These are phyloP conservation scores for Chrysolina haemoptera DNA, from an alignment of 2,888 invertebrate genomes.

Conservation along the genomic window DNA sequence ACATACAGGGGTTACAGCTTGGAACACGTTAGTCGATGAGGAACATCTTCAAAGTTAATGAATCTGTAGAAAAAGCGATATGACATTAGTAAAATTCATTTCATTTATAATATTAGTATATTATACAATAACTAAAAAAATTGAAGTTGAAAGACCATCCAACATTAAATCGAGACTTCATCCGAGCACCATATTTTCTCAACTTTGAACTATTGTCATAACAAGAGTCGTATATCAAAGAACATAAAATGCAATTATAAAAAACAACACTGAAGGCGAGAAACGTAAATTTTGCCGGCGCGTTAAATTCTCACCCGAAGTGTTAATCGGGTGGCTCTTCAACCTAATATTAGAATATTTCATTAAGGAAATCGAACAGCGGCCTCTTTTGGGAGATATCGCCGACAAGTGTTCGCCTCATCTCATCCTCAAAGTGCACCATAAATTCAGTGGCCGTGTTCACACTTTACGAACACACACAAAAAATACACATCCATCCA, in stretches of 20 bases:
- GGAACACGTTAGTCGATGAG: too few relatives aligned
- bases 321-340: constrained; percentile 50
- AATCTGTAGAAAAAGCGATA: too few relatives aligned
- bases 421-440: constrained; percentile 47
- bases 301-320: constrained; percentile 43
- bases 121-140: too few relatives aligned
- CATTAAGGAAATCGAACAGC: constrained; percentile 50
- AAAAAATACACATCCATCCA: constrained; percentile 39
- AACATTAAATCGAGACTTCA: too few relatives aligned
- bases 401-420: constrained; percentile 49
- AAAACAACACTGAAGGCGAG: constrained; percentile 14
- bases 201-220: too few relatives aligned
- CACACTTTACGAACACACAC: constrained; percentile 46
- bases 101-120: too few relatives aligned
- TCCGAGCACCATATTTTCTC: too few relatives aligned
- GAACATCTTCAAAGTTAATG: too few relatives aligned
- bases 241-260: neutral
- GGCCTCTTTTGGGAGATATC: constrained; percentile 45
- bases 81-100: too few relatives aligned
- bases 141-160: too few relatives aligned
- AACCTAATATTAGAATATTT: constrained; percentile 59
- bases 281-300: constrained; percentile 21
- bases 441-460: constrained; percentile 51
- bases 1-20: too few relatives aligned
- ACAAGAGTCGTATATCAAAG: too few relatives aligned